A percentile compares a stretch with the other conserved stretches of the same genome.
phyloP scores from a whole-genome alignment of 2,113 vertebrate genomes.

The Macaca fascicularis region T2T-MFA8v1.1 NC_088388.1:120872501-120873000 shows the following conservation, averaged over 20 bases:
- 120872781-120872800: conserved; percentile 47
- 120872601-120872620: conserved; percentile 64
- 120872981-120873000: background rate
- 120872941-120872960: background rate
- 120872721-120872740: conserved; percentile 77
- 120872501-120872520: background rate
- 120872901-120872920: background rate
- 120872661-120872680: conserved; percentile 57
- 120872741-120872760: conserved; percentile 80
- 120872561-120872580: conserved; percentile 76
- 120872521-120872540: conserved; percentile 69
- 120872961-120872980: background rate
- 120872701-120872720: conserved; percentile 83
- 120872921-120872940: background rate
- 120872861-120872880: conserved; percentile 40
- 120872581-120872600: conserved; percentile 75
- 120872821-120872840: conserved; percentile 19
- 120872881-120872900: conserved; percentile 3
- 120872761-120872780: conserved; percentile 41
- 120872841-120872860: background rate
- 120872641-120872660: conserved; percentile 55
- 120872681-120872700: conserved; percentile 70
- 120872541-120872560: conserved; percentile 56
- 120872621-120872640: conserved; percentile 31
- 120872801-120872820: background rate